Evolutionary conservation across 1,140 invertebrate species (phyloP), one percentile per base, ranked within the genome.

Genomic region (Riptortus pedestris): DNA sequence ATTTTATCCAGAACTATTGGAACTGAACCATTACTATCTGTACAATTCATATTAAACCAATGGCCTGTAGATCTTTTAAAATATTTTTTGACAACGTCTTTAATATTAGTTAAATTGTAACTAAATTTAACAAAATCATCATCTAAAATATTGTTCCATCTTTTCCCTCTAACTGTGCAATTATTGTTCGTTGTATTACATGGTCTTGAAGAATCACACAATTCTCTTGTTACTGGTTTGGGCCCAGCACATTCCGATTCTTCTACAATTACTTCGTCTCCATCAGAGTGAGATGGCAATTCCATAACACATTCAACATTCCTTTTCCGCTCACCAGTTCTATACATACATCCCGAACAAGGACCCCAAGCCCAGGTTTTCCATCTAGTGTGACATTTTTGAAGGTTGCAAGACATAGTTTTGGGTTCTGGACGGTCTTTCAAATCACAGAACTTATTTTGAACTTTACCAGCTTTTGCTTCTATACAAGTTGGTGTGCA

Each of bases 351-450:
- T 4, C 77, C 77, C 48, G 68, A 73, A 66, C 79, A 80, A 31
- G 72, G 71, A 45, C 77, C 74, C 79, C 79, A 80, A 63, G 74
- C 73, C 31, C 78, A 78, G 11, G 77, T 73, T 59, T 76, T 71
- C 79, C 79, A 80, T 68, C 79, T 78, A 51, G 73, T 73, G n/a
- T 66, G 66, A 65, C 79, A 80, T 1, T 74, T 71, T 2, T 73
- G 9, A 26, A 74, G 66, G 57, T 79, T 79, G 65, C 79, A 80
- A 31, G 71, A 69, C 28, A 74, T 72, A 12, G 70, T 73, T 45
- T 71, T 72, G 0, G 72, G 51, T 38, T 73, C 70, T 16, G 76
- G 76, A 51, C 72, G 74, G 16, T 70, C 67, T 9, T 72, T 65
- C 2, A 66, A 63, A 1, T 73, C 55, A 58, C 79, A 80, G 65